Conservation (phyloP, 1,140 invertebrate species). For the Trachymyrmex cornetzi region DNA sequence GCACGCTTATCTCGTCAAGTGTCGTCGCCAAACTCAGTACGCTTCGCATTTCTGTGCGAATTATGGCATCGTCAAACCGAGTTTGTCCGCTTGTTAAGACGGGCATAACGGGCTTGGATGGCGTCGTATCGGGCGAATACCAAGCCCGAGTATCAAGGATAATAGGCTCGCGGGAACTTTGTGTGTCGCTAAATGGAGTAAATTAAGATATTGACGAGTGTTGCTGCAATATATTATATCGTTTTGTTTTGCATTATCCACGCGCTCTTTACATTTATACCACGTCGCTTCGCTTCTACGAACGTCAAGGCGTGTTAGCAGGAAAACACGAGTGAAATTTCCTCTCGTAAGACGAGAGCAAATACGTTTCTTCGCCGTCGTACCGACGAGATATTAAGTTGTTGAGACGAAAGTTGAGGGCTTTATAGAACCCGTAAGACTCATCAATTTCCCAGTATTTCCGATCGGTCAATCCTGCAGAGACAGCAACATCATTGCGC, state of each 20-base stretch:
- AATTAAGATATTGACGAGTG: constrained; percentile 55
- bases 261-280: constrained; percentile 19
- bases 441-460: constrained; percentile 61
- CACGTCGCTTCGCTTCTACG: constrained; percentile 35
- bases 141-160: neutral
- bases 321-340: constrained; percentile 23
- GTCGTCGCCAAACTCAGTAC: constrained; percentile 52
- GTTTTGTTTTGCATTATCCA: constrained; percentile 21
- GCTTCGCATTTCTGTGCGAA: constrained; percentile 51
- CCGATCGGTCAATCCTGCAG: constrained; percentile 62
- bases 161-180: constrained; percentile 31
- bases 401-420: constrained; percentile 60
- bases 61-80: constrained; percentile 59
- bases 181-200: constrained; percentile 36
- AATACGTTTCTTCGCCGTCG: constrained; percentile 24
- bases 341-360: constrained; percentile 36
- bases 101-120: neutral
- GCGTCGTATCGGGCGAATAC: constrained; percentile 1
- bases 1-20: constrained; percentile 65
- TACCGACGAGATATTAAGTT: constrained; percentile 58
- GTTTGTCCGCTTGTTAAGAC: constrained; percentile 54
- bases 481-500: constrained; percentile 65
- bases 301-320: constrained; percentile 15
- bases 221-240: constrained; percentile 18
- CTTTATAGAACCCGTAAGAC: constrained; percentile 57